phyloP scores from a whole-genome alignment of 2,113 vertebrate species.

The Xyliphius kryptos region DNA sequence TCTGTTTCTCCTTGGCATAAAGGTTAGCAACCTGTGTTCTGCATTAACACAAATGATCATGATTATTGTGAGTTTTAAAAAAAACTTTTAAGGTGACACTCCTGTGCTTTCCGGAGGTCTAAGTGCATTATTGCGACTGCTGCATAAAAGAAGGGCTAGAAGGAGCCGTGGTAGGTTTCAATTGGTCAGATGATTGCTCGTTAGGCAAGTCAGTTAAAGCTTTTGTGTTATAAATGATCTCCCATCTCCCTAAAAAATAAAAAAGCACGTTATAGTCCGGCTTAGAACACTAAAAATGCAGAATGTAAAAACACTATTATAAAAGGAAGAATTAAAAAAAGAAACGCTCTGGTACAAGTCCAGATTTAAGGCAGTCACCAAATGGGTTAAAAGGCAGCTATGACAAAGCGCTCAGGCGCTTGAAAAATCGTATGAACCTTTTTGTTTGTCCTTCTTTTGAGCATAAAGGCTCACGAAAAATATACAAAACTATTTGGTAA shows the following conservation, averaged over 20 bases:
- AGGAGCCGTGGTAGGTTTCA: not conserved
- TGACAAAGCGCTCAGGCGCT: slow-evolving; percentile 14
- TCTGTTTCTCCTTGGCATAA: too few species aligned
- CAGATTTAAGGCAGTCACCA: slow-evolving; percentile 37
- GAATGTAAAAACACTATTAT: slow-evolving; percentile 31
- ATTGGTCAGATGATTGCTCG: not conserved
- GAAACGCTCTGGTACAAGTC: slow-evolving; percentile 31
- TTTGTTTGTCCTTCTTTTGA: slow-evolving; percentile 28
- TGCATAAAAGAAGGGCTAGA: not conserved
- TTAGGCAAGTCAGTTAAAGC: slow-evolving; percentile 36
- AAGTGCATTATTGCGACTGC: slow-evolving; percentile 5
- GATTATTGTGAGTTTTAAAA: not conserved
- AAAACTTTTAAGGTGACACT: not conserved
- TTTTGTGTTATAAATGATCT: slow-evolving; percentile 32
- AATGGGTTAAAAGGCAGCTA: slow-evolving; percentile 38
- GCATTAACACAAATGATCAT: too few species aligned
- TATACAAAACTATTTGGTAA: slow-evolving; percentile 81
- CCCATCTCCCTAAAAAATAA: slow-evolving; percentile 20
- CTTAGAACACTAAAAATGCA: slow-evolving; percentile 28
- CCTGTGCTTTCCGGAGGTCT: not conserved
- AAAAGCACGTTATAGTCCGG: slow-evolving; percentile 13
- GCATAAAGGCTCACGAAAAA: slow-evolving; percentile 38
- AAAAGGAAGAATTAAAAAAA: slow-evolving; percentile 22
- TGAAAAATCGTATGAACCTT: slow-evolving; percentile 14
- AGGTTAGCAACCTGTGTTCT: too few species aligned